Conservation (phyloP, 2,888 invertebrate genomes). For the Cepaea hortensis region DNA sequence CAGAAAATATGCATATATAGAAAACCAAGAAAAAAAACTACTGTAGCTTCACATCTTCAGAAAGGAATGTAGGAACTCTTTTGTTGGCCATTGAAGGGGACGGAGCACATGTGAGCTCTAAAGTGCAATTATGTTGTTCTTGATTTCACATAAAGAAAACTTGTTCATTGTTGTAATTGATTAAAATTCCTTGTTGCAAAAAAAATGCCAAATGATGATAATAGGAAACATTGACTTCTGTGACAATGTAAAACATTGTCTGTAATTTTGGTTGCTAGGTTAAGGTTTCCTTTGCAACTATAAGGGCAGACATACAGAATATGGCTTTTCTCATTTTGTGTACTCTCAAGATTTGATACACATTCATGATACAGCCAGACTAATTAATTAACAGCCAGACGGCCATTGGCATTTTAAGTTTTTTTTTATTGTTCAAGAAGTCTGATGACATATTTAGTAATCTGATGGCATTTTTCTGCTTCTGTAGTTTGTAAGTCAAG, state of each 20-base stretch:
- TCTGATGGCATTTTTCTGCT: slow-evolving; percentile 38
- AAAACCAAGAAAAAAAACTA: no score
- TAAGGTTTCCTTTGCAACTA: slow-evolving; percentile 22
- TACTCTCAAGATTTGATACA: not conserved
- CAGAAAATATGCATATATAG: no score
- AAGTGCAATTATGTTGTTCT: no score
- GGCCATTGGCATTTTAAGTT: not conserved
- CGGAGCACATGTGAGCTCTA: no score
- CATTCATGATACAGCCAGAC: not conserved
- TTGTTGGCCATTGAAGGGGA: no score
- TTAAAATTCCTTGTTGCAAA: no score
- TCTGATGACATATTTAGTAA: slow-evolving; percentile 39
- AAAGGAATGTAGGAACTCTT: no score
- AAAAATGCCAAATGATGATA: slow-evolving; percentile 41
- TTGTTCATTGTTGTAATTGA: no score
- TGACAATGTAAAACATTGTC: slow-evolving; percentile 41
- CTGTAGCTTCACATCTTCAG: no score
- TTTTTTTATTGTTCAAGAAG: not conserved
- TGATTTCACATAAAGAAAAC: no score
- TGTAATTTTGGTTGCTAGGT: slow-evolving; percentile 46
- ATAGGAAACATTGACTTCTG: not conserved
- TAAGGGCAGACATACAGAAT: slow-evolving; percentile 45
- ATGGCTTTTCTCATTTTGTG: not conserved
- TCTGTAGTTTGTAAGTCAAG: not conserved
- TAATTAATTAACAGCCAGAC: not conserved